A percentile compares a stretch with the other conserved stretches of the same genome.
phyloP scores from a whole-genome alignment of 2,888 invertebrate species.

The Saturnia japonica region DNA sequence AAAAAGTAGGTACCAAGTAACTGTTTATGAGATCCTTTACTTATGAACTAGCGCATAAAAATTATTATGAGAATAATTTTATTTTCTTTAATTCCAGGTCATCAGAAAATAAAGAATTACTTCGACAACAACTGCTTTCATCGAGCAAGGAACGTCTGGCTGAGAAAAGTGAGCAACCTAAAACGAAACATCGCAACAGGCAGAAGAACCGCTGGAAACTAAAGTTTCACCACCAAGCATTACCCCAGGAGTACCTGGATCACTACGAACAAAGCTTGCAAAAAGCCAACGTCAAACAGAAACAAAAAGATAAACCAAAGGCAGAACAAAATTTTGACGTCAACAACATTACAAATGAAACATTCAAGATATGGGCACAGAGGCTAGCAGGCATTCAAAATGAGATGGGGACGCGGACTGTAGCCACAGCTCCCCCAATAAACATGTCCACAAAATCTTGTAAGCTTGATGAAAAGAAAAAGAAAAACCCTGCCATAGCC shows the following conservation, averaged over 20 bases:
- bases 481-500: conserved; percentile 66
- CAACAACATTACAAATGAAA: conserved; percentile 81
- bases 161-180: conserved; percentile 58
- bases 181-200: conserved; percentile 70
- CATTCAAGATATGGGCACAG: conserved; percentile 88
- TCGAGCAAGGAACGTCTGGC: conserved; percentile 65
- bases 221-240: conserved; percentile 90
- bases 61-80: no score
- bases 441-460: conserved; percentile 54
- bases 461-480: conserved; percentile 62
- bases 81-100: conserved; percentile 52
- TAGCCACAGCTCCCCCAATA: conserved; percentile 48
- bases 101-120: conserved; percentile 72
- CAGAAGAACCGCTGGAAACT: conserved; percentile 87
- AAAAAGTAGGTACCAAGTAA: neutral
- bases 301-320: conserved; percentile 63
- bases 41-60: no score
- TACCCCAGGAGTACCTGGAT: conserved; percentile 89
- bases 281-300: conserved; percentile 67
- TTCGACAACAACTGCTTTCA: conserved; percentile 71
- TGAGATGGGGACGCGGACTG: conserved; percentile 65
- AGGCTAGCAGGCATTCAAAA: conserved; percentile 88
- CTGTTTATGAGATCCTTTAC: neutral
- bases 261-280: conserved; percentile 89
- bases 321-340: conserved; percentile 63